phyloP scores from a whole-genome alignment of 2,113 vertebrate genomes.

The human region DNA sequence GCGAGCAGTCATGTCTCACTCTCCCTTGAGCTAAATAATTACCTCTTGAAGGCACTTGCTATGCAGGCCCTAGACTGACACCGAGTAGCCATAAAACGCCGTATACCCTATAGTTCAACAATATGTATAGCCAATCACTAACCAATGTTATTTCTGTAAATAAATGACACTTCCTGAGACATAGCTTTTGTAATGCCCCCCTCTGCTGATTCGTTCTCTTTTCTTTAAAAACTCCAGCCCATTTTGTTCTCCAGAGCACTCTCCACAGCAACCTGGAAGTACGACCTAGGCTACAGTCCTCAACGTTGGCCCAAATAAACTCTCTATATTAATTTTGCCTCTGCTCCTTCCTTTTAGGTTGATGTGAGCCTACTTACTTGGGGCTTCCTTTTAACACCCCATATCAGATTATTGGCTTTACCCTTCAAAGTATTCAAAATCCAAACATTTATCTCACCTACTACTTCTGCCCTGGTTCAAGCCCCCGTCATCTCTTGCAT shows the following conservation, averaged over 20 bases:
- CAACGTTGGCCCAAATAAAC: neutral
- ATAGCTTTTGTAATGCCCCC: neutral
- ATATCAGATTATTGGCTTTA: neutral
- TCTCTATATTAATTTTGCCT: neutral
- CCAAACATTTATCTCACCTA: neutral
- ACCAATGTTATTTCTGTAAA: neutral
- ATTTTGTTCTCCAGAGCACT: neutral
- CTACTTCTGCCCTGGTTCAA: neutral
- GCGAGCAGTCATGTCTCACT: neutral
- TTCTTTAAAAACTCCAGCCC: neutral
- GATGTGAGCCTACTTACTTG: neutral
- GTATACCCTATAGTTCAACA: neutral
- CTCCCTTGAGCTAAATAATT: neutral
- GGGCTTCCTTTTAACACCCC: neutral
- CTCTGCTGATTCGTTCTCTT: neutral
- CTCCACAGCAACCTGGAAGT: neutral
- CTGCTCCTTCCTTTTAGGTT: neutral
- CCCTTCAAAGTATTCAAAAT: constrained; percentile 8
- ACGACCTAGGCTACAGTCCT: neutral
- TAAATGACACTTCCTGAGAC: neutral
- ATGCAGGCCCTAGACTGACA: neutral
- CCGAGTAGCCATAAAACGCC: neutral
- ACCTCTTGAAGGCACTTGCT: neutral
- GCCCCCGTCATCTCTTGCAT: neutral
- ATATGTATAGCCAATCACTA: neutral